These are phyloP conservation scores for Rutilus rutilus DNA, from an alignment of 2,113 vertebrate genomes.

Conservation along the genomic window DNA sequence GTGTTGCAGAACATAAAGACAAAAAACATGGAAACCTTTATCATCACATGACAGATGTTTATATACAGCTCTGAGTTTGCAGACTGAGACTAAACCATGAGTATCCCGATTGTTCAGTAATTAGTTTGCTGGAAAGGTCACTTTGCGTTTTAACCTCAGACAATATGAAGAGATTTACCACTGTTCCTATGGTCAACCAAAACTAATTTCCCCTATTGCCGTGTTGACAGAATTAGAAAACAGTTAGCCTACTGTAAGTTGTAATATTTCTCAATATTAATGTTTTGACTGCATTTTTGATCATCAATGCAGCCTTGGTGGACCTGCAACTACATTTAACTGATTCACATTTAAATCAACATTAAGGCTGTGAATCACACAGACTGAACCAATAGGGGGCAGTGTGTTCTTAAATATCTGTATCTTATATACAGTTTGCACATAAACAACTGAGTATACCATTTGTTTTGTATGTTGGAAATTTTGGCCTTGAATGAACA, in stretches of 20 bases:
- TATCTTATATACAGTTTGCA: not conserved
- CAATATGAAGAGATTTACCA: not conserved
- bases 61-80: not conserved
- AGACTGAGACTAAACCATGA: slow-evolving; percentile 1
- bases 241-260: too few relatives aligned
- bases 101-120: not conserved
- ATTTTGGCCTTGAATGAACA: not conserved
- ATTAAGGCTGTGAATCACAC: not conserved
- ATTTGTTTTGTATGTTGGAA: slow-evolving; percentile 16
- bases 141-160: not conserved
- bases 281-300: too few relatives aligned
- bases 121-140: not conserved
- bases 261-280: too few relatives aligned
- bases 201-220: not conserved
- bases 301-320: too few relatives aligned
- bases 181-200: not conserved
- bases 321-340: not conserved
- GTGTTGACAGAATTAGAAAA: not conserved
- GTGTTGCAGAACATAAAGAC: not conserved
- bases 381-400: slow-evolving; percentile 53
- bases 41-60: not conserved
- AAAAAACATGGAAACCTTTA: not conserved
- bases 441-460: not conserved
- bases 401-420: slow-evolving; percentile 40
- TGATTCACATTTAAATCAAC: not conserved